Evolutionary conservation across 2,888 invertebrate species (phyloP).

Genomic region (Beris chalybata): DNA sequence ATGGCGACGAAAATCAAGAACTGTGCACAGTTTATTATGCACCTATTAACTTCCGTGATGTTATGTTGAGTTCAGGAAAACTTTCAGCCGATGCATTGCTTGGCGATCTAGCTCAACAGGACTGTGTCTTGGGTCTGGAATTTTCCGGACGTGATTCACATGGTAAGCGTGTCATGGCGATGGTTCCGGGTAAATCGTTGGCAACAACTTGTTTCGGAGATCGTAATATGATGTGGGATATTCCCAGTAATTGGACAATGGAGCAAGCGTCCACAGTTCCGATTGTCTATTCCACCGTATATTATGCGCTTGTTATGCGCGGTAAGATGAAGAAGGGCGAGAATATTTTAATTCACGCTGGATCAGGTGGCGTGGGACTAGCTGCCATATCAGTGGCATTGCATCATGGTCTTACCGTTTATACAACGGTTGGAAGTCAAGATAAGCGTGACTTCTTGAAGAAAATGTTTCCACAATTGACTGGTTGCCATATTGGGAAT

Average conservation of each 20-base stretch:
- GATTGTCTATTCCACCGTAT: constrained; percentile 88
- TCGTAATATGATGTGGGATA: constrained; percentile 82
- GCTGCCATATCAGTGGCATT: constrained; percentile 95
- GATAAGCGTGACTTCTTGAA: constrained; percentile 88
- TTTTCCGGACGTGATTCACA: constrained; percentile 79
- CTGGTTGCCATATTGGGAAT: constrained; percentile 82
- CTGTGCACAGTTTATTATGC: constrained; percentile 90
- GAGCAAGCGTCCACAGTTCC: constrained; percentile 95
- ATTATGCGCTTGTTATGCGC: constrained; percentile 87
- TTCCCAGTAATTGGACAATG: constrained; percentile 84
- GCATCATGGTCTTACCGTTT: constrained; percentile 84
- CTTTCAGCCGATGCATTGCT: constrained; percentile 96
- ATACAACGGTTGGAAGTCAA: constrained; percentile 86
- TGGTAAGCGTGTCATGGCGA: constrained; percentile 88
- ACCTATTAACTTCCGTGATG: constrained; percentile 95
- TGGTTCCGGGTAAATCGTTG: constrained; percentile 85
- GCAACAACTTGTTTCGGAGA: constrained; percentile 89
- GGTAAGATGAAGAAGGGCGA: constrained; percentile 85
- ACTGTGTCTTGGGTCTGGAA: constrained; percentile 93
- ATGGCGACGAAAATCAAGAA: constrained; percentile 58
- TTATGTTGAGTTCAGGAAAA: constrained; percentile 97
- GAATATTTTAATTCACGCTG: constrained; percentile 89
- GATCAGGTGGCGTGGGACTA: constrained; percentile 95
- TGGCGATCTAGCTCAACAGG: constrained; percentile 79
- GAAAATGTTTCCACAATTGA: constrained; percentile 81